phyloP scores from a whole-genome alignment of 2,888 invertebrate genomes.

The Nomada ferruginata region DNA sequence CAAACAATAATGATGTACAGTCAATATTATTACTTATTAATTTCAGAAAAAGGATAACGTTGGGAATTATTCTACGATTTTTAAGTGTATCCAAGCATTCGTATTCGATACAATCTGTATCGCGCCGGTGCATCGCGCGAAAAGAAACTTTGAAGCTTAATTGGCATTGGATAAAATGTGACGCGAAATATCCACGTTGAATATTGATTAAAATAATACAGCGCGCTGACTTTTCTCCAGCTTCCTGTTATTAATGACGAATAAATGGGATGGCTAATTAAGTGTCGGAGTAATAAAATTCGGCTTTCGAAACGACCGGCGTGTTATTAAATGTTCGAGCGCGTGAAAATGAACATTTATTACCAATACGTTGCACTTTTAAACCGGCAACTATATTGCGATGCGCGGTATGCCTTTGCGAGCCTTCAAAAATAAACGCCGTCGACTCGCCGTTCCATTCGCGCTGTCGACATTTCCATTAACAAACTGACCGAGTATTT shows the following conservation, averaged over 20 bases:
- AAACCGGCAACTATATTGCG: background rate
- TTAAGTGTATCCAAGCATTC: too few relatives aligned
- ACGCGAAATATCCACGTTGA: background rate
- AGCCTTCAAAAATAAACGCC: background rate
- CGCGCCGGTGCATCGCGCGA: too few relatives aligned
- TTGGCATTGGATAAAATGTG: constrained; percentile 2
- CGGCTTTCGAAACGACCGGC: background rate
- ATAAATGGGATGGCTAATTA: constrained; percentile 38
- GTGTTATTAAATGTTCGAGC: background rate
- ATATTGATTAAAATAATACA: constrained; percentile 31
- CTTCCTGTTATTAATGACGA: constrained; percentile 16
- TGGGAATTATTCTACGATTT: too few relatives aligned
- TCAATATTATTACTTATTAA: too few relatives aligned
- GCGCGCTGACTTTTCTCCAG: constrained; percentile 8
- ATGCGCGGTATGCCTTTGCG: background rate
- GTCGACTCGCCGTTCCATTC: background rate
- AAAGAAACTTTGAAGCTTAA: too few relatives aligned
- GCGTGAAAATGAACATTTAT: constrained; percentile 24
- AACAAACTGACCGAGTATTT: background rate
- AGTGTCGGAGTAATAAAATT: constrained; percentile 35
- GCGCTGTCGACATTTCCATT: background rate
- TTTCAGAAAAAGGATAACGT: too few relatives aligned
- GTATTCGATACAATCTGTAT: too few relatives aligned
- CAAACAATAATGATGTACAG: too few relatives aligned
- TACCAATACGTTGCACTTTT: constrained; percentile 11